phyloP scores from a whole-genome alignment of 2,797 vertebrate species.

The Gallinago nigripennis region DNA sequence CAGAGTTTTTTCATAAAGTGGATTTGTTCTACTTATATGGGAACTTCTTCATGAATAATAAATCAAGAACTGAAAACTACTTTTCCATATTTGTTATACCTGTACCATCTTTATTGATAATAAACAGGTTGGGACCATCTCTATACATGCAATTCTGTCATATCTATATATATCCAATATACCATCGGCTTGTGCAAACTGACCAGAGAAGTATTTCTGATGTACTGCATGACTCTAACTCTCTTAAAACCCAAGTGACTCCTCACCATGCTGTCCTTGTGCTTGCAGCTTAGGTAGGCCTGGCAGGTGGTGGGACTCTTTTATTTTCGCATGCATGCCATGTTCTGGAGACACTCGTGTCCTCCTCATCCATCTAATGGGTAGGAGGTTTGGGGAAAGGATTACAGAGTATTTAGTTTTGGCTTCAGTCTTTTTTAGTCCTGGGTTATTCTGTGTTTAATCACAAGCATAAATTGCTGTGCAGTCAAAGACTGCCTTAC shows the following conservation, averaged over 20 bases:
- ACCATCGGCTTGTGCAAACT: background rate
- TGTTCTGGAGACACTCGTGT: background rate
- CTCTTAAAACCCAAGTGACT: background rate
- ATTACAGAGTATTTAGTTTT: background rate
- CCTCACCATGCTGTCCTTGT: accelerated
- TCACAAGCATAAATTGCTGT: background rate
- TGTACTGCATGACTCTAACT: background rate
- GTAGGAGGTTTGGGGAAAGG: background rate
- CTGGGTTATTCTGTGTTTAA: background rate
- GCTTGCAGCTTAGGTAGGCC: background rate
- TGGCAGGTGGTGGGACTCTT: background rate
- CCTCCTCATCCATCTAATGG: background rate
- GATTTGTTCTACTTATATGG: background rate
- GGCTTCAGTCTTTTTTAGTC: background rate
- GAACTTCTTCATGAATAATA: background rate
- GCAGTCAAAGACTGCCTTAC: background rate
- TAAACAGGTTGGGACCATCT: background rate
- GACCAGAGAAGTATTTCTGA: background rate
- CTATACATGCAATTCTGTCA: background rate
- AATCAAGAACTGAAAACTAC: background rate
- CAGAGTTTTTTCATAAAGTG: background rate
- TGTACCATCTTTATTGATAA: background rate
- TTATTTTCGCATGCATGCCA: background rate
- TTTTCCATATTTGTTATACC: background rate
- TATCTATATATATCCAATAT: background rate